Conservation (phyloP, 53 echinoderm and acorn worm species). For the Apostichopus leukothele region DNA sequence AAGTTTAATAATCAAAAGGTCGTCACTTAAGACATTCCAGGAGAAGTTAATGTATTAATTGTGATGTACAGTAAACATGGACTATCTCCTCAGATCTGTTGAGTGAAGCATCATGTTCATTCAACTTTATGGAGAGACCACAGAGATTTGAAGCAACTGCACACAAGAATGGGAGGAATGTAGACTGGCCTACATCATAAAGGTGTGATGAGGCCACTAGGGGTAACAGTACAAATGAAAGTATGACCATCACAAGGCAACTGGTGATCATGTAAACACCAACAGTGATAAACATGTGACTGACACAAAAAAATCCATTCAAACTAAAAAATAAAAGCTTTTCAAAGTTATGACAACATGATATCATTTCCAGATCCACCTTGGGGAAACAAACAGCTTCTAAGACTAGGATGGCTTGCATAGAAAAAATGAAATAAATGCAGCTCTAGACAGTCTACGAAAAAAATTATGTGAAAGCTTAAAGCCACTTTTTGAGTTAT, state of each 20-base stretch:
- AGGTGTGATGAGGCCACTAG: conserved; percentile 21
- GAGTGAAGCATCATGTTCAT: background rate
- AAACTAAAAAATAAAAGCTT: too few relatives aligned
- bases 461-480: too few relatives aligned
- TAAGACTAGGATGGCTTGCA: too few relatives aligned
- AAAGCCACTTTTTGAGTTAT: too few relatives aligned
- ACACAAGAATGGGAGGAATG: conserved; percentile 34
- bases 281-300: background rate
- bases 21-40: too few relatives aligned
- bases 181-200: conserved; percentile 21
- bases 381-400: too few relatives aligned
- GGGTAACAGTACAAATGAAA: background rate
- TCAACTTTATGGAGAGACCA: background rate
- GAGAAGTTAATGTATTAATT: too few relatives aligned
- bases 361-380: too few relatives aligned
- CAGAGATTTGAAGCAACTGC: conserved; percentile 7
- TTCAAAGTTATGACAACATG: too few relatives aligned
- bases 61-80: background rate
- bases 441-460: too few relatives aligned
- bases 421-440: too few relatives aligned
- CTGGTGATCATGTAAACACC: background rate
- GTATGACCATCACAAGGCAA: background rate
- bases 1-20: too few relatives aligned
- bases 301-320: background rate
- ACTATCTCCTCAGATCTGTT: background rate